Percentiles rank a stretch among this genome's conserved stretches.
These are phyloP conservation scores for Hypsopygia costalis DNA, from an alignment of 2,888 invertebrate genomes.

Conservation along the genomic window DNA sequence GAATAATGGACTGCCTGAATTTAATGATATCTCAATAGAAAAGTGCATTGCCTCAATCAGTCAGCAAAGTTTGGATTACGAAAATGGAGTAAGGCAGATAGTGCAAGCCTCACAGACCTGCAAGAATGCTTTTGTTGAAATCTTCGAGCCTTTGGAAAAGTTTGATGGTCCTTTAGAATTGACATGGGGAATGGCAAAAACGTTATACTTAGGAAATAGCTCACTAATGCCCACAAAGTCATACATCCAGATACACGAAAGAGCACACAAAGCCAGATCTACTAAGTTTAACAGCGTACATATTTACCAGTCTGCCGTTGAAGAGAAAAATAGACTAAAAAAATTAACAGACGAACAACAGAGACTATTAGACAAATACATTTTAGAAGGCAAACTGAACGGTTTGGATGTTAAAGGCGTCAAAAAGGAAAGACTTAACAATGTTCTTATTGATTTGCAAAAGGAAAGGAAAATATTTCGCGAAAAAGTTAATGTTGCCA, in stretches of 20 bases:
- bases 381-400: slow-evolving; percentile 90
- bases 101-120: slow-evolving; percentile 75
- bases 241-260: slow-evolving; percentile 89
- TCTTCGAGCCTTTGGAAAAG: slow-evolving; percentile 88
- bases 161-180: slow-evolving; percentile 87
- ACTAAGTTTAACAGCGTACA: slow-evolving; percentile 86
- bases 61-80: slow-evolving; percentile 90
- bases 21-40: slow-evolving; percentile 89
- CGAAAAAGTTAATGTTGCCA: slow-evolving; percentile 83
- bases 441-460: slow-evolving; percentile 73
- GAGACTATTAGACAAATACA: slow-evolving; percentile 87
- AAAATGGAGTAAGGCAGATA: slow-evolving; percentile 85
- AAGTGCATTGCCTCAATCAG: slow-evolving; percentile 92
- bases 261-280: slow-evolving; percentile 87
- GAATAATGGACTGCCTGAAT: slow-evolving; percentile 88
- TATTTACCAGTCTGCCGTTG: slow-evolving; percentile 85
- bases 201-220: slow-evolving; percentile 89
- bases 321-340: slow-evolving; percentile 68
- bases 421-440: slow-evolving; percentile 62
- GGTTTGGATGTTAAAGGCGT: slow-evolving; percentile 85
- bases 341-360: slow-evolving; percentile 82
- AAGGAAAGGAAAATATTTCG: slow-evolving; percentile 83
- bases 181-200: slow-evolving; percentile 93
- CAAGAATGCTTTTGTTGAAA: slow-evolving; percentile 83
- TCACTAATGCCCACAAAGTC: slow-evolving; percentile 89